A percentile compares a stretch with the other conserved stretches of the same genome.
Evolutionary conservation across 2,113 vertebrate genomes (phyloP).

Genomic region (Neolamprologus toae): DNA sequence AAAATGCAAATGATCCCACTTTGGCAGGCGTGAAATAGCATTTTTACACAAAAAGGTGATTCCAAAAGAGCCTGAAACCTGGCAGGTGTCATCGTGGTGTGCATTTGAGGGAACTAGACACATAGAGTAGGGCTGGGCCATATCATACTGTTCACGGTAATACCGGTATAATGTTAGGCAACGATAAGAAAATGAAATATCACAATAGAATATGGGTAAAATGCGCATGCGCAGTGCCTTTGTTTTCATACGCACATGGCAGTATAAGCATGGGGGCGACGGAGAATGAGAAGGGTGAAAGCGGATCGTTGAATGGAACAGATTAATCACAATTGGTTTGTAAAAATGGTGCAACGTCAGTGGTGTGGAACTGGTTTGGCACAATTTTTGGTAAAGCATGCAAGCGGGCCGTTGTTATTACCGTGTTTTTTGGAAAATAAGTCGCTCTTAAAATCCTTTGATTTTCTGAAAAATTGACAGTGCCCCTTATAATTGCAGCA

Average conservation of each 20-base stretch:
- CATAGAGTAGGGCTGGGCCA: background rate
- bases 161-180: background rate
- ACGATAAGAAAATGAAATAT: background rate
- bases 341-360: background rate
- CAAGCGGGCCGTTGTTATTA: background rate
- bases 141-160: accelerated
- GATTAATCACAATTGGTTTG: background rate
- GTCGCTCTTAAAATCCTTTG: background rate
- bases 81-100: background rate
- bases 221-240: background rate
- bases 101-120: background rate
- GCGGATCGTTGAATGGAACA: background rate
- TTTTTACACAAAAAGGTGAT: background rate
- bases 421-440: background rate
- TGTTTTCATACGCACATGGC: background rate
- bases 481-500: background rate
- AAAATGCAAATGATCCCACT: no score
- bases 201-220: background rate
- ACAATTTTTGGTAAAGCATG: background rate
- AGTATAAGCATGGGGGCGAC: background rate
- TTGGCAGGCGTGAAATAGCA: background rate
- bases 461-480: background rate
- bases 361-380: background rate
- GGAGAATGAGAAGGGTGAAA: background rate
- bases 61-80: background rate